Percentiles rank a stretch among this genome's conserved stretches.
phyloP scores from a whole-genome alignment of 1,140 invertebrate species.

The Reticulitermes speratus region DNA sequence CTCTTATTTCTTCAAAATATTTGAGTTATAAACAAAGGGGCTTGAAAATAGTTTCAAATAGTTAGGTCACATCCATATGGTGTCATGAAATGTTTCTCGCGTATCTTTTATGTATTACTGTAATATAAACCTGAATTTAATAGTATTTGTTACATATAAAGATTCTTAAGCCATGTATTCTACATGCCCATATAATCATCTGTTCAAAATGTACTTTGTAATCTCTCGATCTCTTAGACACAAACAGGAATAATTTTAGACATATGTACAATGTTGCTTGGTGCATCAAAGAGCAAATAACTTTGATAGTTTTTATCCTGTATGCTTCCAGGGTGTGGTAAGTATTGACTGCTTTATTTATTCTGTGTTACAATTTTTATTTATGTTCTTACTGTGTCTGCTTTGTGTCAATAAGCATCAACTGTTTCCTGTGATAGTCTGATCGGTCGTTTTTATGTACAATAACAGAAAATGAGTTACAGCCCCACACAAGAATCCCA shows the following conservation, averaged over 20 bases:
- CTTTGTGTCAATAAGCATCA: background rate
- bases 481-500: background rate
- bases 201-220: background rate
- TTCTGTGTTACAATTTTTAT: background rate
- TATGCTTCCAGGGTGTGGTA: slow-evolving; percentile 52
- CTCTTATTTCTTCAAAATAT: no score
- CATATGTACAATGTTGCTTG: no score
- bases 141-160: background rate
- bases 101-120: background rate
- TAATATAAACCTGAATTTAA: background rate
- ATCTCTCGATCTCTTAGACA: background rate
- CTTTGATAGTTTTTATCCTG: slow-evolving; percentile 28
- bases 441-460: background rate
- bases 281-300: background rate
- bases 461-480: background rate
- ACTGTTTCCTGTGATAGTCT: background rate
- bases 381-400: background rate
- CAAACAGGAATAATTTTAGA: background rate
- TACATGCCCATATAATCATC: background rate
- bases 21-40: no score
- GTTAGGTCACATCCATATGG: no score
- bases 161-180: background rate
- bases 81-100: no score
- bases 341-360: slow-evolving; percentile 42
- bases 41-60: no score